phyloP scores from a whole-genome alignment of 2,888 invertebrate genomes.

The Morpho helenor region DNA sequence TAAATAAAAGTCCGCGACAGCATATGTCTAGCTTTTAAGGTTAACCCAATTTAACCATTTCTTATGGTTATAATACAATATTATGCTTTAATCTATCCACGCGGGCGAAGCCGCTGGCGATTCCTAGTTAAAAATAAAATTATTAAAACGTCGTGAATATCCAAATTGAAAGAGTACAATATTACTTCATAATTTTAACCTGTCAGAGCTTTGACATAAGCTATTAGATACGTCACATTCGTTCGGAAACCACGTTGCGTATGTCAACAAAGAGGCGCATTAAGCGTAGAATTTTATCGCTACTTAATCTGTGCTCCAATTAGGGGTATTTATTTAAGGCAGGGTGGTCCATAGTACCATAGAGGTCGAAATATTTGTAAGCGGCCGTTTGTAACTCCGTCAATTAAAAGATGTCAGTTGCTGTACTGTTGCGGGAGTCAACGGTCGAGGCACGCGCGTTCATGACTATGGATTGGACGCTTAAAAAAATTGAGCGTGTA shows the following conservation, averaged over 20 bases:
- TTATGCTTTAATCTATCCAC: too few species aligned
- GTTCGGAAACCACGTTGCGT: slow-evolving; percentile 15
- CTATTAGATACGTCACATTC: slow-evolving; percentile 11
- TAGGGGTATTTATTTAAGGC: slow-evolving; percentile 61
- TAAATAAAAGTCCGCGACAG: too few species aligned
- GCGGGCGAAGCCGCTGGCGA: too few species aligned
- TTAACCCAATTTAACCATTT: too few species aligned
- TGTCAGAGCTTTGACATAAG: slow-evolving; percentile 5
- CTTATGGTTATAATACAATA: too few species aligned
- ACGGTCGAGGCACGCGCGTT: slow-evolving; percentile 28
- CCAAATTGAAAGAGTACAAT: neutral
- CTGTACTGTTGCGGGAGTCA: slow-evolving; percentile 40
- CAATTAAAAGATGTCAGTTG: slow-evolving; percentile 65
- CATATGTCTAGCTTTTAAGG: too few species aligned
- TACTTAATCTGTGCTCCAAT: slow-evolving; percentile 60
- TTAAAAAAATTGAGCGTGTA: neutral
- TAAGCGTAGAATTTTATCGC: slow-evolving; percentile 54
- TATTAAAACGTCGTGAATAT: neutral
- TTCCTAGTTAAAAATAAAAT: neutral
- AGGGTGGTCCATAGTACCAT: slow-evolving; percentile 52
- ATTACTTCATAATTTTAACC: slow-evolving; percentile 1
- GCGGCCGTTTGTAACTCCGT: slow-evolving; percentile 48
- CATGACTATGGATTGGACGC: slow-evolving; percentile 31
- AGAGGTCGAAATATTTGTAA: slow-evolving; percentile 40
- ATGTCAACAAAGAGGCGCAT: slow-evolving; percentile 45